These are phyloP conservation scores for Hoplodrina blanda DNA, from an alignment of 2,888 invertebrate genomes.

Conservation along the genomic window DNA sequence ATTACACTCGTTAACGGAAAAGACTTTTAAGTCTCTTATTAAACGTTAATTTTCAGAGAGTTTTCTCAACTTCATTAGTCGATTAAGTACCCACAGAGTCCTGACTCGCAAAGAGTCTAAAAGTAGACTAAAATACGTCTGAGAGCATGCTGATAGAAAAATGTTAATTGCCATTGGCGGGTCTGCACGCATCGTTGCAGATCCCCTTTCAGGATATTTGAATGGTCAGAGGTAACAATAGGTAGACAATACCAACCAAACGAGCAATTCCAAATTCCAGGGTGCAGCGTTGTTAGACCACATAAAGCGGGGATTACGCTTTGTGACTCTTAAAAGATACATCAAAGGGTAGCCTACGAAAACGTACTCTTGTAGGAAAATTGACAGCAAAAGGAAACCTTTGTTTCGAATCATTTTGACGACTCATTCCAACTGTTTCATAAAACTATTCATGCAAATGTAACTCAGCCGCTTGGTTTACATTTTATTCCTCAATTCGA, in stretches of 20 bases:
- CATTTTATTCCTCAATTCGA: conserved; percentile 23
- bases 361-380: background rate
- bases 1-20: conserved; percentile 16
- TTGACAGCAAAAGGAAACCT: background rate
- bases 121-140: too few species aligned
- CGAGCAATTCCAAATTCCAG: background rate
- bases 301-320: background rate
- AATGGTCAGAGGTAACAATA: conserved; percentile 1
- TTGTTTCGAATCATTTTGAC: background rate
- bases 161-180: too few species aligned
- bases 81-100: too few species aligned
- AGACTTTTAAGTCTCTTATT: background rate
- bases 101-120: background rate
- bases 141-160: background rate
- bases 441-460: conserved; percentile 20
- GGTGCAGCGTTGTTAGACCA: background rate
- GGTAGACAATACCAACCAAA: background rate
- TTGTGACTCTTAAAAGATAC: background rate
- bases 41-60: background rate
- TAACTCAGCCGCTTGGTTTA: background rate
- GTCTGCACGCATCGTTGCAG: too few species aligned
- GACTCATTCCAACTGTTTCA: background rate
- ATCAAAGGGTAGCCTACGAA: too few species aligned
- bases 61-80: background rate
- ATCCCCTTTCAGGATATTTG: background rate